Percentiles rank a stretch among this genome's conserved stretches.
Conservation (phyloP, 2,888 invertebrate species). For the Eristalis intricaria region DNA sequence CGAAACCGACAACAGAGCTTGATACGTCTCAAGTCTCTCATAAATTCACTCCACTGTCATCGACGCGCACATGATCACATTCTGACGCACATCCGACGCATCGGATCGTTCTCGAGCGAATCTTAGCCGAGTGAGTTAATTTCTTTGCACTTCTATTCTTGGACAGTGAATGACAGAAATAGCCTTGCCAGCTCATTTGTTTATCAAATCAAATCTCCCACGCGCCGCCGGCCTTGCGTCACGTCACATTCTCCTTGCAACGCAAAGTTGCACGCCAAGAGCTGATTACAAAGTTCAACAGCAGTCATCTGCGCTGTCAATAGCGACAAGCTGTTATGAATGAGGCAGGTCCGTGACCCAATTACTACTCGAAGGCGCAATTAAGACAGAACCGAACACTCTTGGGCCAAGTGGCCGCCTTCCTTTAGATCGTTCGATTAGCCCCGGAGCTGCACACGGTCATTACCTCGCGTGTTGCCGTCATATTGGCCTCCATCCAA, state of each 20-base stretch:
- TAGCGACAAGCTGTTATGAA: not conserved
- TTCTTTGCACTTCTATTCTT: too few species aligned
- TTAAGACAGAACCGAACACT: too few species aligned
- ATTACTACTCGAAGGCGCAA: not conserved
- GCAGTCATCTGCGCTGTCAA: not conserved
- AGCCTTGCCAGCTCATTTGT: too few species aligned
- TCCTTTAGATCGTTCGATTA: not conserved
- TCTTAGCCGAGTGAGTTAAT: too few species aligned
- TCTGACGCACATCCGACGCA: too few species aligned
- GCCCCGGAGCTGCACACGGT: not conserved
- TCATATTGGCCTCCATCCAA: constrained; percentile 15
- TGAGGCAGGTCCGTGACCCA: not conserved
- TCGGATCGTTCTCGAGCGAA: too few species aligned
- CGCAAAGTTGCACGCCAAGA: not conserved
- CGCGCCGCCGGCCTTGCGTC: not conserved
- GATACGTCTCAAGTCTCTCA: too few species aligned
- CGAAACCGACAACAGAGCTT: too few species aligned
- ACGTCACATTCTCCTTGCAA: not conserved
- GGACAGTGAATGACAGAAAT: too few species aligned
- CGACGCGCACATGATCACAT: too few species aligned
- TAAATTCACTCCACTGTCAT: too few species aligned
- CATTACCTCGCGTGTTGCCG: not conserved
- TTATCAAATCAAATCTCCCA: not conserved
- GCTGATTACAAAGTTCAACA: not conserved
- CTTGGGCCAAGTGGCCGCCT: too few species aligned